Evolutionary conservation across 1,140 invertebrate species (phyloP), one percentile per base, ranked within the genome.

Genomic region (Pararge aegeria): DNA sequence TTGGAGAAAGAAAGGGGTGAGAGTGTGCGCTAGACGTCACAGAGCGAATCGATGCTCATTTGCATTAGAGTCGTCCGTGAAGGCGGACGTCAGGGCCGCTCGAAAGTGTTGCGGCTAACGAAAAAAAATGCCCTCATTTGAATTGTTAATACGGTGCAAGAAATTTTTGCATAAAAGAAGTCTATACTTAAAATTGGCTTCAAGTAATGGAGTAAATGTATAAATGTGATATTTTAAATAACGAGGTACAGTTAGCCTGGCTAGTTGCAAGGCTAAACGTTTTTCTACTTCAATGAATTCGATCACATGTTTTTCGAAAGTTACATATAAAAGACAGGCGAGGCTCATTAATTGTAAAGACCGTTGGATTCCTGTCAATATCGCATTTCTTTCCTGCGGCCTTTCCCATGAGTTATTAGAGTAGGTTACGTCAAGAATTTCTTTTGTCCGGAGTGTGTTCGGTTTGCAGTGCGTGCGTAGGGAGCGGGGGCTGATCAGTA

Each of bases 1-100:
- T 83, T 70, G 80, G 66, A 75, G 66, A 75, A 87, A 87, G 79
- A 80, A 88, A 85, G 85, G 83, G 85, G 85, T 81, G 78, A 85
- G 80, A 85, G 73, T 73, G 81, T 72, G 80, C 80, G 78, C 72
- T 71, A 74, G 80, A 81, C 79, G 85, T 85, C 82, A 83, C 72
- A 34, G 64, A 61, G 72, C 56, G 74, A 82, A 85, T 87, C 87
- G 84, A 89, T 87, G 70, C 78, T 87, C 78, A 89, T 89, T 89
- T 89, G 83, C 86, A 89, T 89, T 73, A 48, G 64, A 72, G 75
- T 71, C 78, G 81, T 64, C 78, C 74, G 51, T 76, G 67, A 61
- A 62, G 71, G 68, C 80, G 83, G 80, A 85, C 83, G 83, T 80
- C 82, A 79, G 74, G 70, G 75, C 70, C 76, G 78, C 71, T 86